Evolutionary conservation across 1,140 invertebrate species (phyloP), one percentile per base, ranked within the genome.

Genomic region (Physella acuta): DNA sequence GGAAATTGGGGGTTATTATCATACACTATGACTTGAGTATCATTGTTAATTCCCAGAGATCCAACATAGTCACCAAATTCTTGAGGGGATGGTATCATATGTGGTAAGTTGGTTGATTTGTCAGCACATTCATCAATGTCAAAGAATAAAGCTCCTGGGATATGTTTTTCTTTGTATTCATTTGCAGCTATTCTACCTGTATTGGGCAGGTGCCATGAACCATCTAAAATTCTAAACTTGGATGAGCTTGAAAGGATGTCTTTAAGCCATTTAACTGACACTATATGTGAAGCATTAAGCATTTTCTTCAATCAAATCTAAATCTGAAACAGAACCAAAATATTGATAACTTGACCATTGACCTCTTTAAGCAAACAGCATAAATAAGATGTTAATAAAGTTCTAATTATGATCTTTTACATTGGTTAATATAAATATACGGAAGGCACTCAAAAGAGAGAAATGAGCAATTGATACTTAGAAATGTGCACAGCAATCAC

Each of bases 11-110:
- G 71, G 70, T 78, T 76, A 30, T 74, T 79, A 63, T 84, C 82
- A 76, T 84, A 84, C 11, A 84, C 77, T 61, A 83, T 66, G 56
- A 84, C 80, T 66, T 82, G 79, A 0, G 80, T 82, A 16, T 79
- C 55, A 62, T 79, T 80, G 39, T 67, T 69, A 20, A 84, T 82
- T 5, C 82, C 82, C 17, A 84, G 52, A 33, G 73, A 72, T 37
- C 81, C 78, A 8, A 82, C 80, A 75, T 82, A 82, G 17, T 71
- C 51, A 66, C 75, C 77, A 76, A 84, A 84, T n/a, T 78, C 64
- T 49, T 73, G 24, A 44, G 70, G 53, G 30, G 73, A 65, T 26
- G 82, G 81, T 11, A 83, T 55, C 78, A 79, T 81, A 44, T 82
- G 79, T 17, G 68, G 62, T 14, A 68, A 28, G 31, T 73, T 76